These are phyloP conservation scores for Thalpophila matura DNA, from an alignment of 2,888 invertebrate genomes.

Conservation along the genomic window DNA sequence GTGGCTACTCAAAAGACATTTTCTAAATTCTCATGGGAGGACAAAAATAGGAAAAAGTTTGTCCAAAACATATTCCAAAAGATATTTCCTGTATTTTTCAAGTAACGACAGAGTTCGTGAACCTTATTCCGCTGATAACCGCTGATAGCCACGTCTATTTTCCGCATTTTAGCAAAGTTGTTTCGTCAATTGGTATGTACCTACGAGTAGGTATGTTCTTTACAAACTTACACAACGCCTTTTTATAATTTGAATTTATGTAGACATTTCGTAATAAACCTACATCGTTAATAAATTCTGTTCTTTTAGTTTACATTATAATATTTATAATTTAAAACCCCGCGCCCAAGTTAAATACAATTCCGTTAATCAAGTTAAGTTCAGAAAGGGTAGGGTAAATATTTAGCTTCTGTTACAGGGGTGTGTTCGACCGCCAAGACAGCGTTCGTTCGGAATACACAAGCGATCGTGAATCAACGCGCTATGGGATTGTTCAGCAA, in stretches of 20 bases:
- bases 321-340: conserved; percentile 44
- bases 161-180: conserved; percentile 18
- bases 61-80: conserved; percentile 22
- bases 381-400: conserved; percentile 53
- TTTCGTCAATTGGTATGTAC: too few relatives aligned
- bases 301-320: conserved; percentile 26
- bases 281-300: conserved; percentile 9
- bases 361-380: conserved; percentile 48
- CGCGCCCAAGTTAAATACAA: conserved; percentile 43
- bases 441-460: conserved; percentile 97
- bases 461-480: conserved; percentile 96
- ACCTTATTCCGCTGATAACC: conserved; percentile 22
- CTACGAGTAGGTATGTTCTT: conserved; percentile 1
- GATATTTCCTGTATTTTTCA: conserved; percentile 26
- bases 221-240: not conserved
- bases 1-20: conserved; percentile 21
- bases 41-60: conserved; percentile 32
- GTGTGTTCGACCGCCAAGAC: conserved; percentile 97
- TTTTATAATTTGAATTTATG: not conserved
- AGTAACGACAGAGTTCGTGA: conserved; percentile 16
- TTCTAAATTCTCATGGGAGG: conserved; percentile 18
- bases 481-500: conserved; percentile 97
- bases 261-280: conserved; percentile 1
- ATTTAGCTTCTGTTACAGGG: conserved; percentile 89
- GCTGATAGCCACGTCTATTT: conserved; percentile 13